Evolutionary conservation across 1,140 invertebrate genomes (phyloP).

Genomic region (Microvelia longipes): DNA sequence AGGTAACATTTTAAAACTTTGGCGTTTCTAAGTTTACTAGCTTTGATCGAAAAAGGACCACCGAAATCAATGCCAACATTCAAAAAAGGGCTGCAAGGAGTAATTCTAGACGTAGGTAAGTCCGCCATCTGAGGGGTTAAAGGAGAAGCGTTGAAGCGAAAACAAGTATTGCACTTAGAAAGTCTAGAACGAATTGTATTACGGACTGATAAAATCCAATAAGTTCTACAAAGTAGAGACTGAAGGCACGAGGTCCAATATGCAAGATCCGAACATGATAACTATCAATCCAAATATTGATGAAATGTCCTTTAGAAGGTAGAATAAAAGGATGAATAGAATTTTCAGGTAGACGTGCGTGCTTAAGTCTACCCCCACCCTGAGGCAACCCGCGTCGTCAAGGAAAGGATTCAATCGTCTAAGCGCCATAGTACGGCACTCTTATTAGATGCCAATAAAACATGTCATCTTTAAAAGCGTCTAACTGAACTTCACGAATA

Average conservation of each 20-base stretch:
- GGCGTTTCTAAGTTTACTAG: slow-evolving; percentile 18
- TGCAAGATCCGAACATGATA: slow-evolving; percentile 22
- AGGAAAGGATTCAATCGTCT: slow-evolving; percentile 27
- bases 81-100: background rate
- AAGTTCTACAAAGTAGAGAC: background rate
- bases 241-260: slow-evolving; percentile 16
- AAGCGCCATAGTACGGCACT: too few species aligned
- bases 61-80: slow-evolving; percentile 6
- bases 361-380: slow-evolving; percentile 29
- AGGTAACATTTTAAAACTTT: slow-evolving; percentile 26
- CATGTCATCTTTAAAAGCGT: too few species aligned
- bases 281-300: slow-evolving; percentile 18
- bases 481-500: too few species aligned
- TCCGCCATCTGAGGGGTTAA: background rate
- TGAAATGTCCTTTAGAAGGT: slow-evolving; percentile 19
- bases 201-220: background rate
- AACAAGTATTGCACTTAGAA: background rate
- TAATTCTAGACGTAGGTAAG: background rate
- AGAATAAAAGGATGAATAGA: slow-evolving; percentile 26
- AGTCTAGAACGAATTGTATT: background rate
- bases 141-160: background rate
- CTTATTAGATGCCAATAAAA: too few species aligned
- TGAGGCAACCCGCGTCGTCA: slow-evolving; percentile 26
- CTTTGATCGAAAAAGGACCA: slow-evolving; percentile 15
- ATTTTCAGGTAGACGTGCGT: slow-evolving; percentile 19